Conservation (phyloP, 1,140 invertebrate genomes). For the Zaprionus lachaisei region DNA sequence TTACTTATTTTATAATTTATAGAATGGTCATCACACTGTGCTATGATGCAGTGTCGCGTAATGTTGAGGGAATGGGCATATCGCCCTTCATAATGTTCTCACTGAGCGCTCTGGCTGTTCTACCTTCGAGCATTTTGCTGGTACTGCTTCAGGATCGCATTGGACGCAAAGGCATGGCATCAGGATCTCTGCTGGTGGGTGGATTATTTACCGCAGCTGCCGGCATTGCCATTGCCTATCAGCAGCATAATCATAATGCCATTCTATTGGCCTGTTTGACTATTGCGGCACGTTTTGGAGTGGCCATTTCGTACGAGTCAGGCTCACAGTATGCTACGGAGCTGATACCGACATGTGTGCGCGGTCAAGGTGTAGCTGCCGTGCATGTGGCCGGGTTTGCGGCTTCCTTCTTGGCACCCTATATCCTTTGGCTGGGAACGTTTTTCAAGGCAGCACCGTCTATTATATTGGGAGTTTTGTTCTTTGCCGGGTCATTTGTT, state of each 20-base stretch:
- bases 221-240: slow-evolving; percentile 81
- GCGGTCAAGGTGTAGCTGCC: slow-evolving; percentile 86
- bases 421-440: slow-evolving; percentile 85
- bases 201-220: slow-evolving; percentile 85
- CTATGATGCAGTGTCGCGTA: slow-evolving; percentile 88
- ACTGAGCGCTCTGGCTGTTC: slow-evolving; percentile 86
- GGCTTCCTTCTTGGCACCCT: slow-evolving; percentile 86
- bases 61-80: slow-evolving; percentile 86
- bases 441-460: slow-evolving; percentile 86
- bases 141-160: slow-evolving; percentile 86
- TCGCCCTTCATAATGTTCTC: slow-evolving; percentile 87
- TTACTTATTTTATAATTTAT: slow-evolving; percentile 38
- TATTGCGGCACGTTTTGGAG: slow-evolving; percentile 87
- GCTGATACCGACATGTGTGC: slow-evolving; percentile 88
- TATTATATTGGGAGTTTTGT: slow-evolving; percentile 86
- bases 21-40: slow-evolving; percentile 88
- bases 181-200: slow-evolving; percentile 85
- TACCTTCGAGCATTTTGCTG: slow-evolving; percentile 87
- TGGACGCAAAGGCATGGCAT: slow-evolving; percentile 87
- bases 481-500: slow-evolving; percentile 86
- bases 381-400: slow-evolving; percentile 87
- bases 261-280: slow-evolving; percentile 85
- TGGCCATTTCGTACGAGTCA: slow-evolving; percentile 88
- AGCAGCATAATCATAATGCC: slow-evolving; percentile 81
- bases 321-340: slow-evolving; percentile 89